Percentiles rank a stretch among this genome's conserved stretches.
Evolutionary conservation across 2,888 invertebrate genomes (phyloP).

Genomic region (Melangyna quadrimaculata): DNA sequence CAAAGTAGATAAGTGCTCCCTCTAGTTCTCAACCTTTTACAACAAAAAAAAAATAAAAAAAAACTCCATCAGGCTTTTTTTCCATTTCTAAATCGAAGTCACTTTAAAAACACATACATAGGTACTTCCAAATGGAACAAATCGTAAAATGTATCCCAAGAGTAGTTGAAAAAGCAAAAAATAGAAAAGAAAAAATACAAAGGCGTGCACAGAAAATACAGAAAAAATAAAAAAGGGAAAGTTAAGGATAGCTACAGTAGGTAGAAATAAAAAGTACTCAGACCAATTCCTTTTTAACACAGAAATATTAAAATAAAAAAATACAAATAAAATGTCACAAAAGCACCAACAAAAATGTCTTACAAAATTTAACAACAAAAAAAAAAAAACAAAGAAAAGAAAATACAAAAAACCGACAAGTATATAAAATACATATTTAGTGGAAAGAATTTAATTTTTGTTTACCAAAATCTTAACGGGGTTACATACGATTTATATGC

Average conservation of each 20-base stretch:
- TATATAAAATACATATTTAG: slow-evolving; percentile 37
- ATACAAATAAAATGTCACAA: slow-evolving; percentile 18
- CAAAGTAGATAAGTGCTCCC: slow-evolving; percentile 33
- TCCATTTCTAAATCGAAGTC: slow-evolving; percentile 51
- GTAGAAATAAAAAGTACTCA: slow-evolving; percentile 6
- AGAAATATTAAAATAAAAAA: not conserved
- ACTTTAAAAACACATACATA: slow-evolving; percentile 51
- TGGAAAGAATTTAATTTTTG: slow-evolving; percentile 37
- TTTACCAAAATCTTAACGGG: slow-evolving; percentile 69
- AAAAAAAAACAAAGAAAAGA: slow-evolving; percentile 10
- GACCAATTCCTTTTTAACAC: slow-evolving; percentile 19
- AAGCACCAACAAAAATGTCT: slow-evolving; percentile 42
- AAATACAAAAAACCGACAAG: slow-evolving; percentile 10
- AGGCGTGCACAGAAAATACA: slow-evolving; percentile 45
- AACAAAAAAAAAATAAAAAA: not conserved
- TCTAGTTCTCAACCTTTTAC: slow-evolving; percentile 18
- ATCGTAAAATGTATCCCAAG: slow-evolving; percentile 44
- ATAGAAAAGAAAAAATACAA: not conserved
- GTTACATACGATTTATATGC: slow-evolving; percentile 58
- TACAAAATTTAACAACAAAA: too few relatives aligned
- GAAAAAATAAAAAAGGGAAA: slow-evolving; percentile 33
- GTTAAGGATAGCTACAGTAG: slow-evolving; percentile 60
- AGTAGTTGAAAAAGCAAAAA: slow-evolving; percentile 14
- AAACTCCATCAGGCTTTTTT: not conserved
- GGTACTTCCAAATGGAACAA: slow-evolving; percentile 54